phyloP scores from a whole-genome alignment of 1,140 invertebrate genomes.

The Tyrophagus putrescentiae region DNA sequence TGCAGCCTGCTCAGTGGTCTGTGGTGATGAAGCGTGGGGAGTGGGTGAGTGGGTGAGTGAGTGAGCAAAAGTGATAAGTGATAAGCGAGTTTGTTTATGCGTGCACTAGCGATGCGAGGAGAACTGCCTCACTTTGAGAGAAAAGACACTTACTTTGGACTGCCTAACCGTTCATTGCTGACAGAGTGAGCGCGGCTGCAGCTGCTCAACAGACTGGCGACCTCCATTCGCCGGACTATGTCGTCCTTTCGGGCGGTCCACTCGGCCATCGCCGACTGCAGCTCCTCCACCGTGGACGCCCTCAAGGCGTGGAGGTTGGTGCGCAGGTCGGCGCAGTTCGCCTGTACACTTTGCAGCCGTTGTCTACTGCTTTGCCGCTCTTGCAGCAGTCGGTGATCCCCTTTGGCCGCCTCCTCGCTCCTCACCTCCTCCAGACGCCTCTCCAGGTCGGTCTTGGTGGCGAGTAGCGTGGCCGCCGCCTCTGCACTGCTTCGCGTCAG shows the following conservation, averaged over 20 bases:
- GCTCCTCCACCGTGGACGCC: not conserved
- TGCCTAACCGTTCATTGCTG: not conserved
- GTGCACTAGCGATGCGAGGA: not conserved
- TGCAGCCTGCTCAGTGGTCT: slow-evolving; percentile 8
- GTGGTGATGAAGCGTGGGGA: not conserved
- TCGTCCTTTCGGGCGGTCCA: too few relatives aligned
- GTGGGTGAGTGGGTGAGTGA: not conserved
- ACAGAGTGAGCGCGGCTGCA: not conserved
- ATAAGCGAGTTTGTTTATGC: not conserved
- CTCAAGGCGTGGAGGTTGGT: not conserved
- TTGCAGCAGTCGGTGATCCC: not conserved
- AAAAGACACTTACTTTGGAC: not conserved
- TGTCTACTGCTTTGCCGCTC: not conserved
- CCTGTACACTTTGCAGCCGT: not conserved
- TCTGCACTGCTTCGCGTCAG: not conserved
- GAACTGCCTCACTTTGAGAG: not conserved
- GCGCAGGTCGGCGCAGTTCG: not conserved
- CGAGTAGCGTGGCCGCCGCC: not conserved
- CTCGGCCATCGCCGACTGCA: too few relatives aligned
- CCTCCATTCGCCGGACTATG: too few relatives aligned
- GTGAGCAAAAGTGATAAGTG: not conserved
- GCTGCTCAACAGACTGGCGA: not conserved
- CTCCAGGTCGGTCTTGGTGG: too few relatives aligned
- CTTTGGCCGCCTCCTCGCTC: not conserved
- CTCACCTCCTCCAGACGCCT: too few relatives aligned